Percentiles rank a stretch among this genome's conserved stretches.
Evolutionary conservation across 2,797 vertebrate species (phyloP).

Genomic region (Gallinago nigripennis): DNA sequence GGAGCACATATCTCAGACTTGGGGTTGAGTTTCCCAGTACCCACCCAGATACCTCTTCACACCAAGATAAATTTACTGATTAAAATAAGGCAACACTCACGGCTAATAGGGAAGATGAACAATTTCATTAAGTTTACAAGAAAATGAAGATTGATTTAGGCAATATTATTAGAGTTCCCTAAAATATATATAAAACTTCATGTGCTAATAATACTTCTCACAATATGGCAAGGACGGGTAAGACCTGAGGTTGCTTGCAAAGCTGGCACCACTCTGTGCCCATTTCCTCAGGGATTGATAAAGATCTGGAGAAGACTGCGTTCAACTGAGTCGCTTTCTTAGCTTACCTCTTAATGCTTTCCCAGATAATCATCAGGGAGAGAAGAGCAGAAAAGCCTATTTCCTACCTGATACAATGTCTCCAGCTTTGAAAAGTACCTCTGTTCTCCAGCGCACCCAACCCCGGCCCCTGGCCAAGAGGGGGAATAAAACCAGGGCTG

Average conservation of each 20-base stretch:
- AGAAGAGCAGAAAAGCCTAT: neutral
- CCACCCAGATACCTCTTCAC: neutral
- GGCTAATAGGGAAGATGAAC: neutral
- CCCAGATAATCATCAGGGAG: neutral
- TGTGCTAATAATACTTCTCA: neutral
- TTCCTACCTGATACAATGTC: neutral
- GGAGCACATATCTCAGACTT: neutral
- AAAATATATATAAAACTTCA: neutral
- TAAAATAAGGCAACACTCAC: neutral
- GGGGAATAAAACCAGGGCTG: neutral
- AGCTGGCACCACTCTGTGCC: neutral
- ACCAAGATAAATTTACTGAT: neutral
- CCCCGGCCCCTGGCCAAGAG: fast-evolving
- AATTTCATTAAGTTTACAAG: neutral
- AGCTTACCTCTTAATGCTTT: neutral
- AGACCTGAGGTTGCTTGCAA: neutral
- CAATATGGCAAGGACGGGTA: fast-evolving
- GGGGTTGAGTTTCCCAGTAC: neutral
- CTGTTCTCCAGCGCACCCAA: neutral
- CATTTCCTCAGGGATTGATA: neutral
- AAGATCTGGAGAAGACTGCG: neutral
- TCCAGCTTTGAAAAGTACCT: neutral
- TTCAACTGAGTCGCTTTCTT: neutral
- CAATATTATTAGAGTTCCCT: neutral
- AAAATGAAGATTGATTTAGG: neutral